Percentiles rank a stretch among this genome's conserved stretches.
Evolutionary conservation across 2,797 vertebrate genomes (phyloP).

Genomic region (Rhynchotus rufescens): DNA sequence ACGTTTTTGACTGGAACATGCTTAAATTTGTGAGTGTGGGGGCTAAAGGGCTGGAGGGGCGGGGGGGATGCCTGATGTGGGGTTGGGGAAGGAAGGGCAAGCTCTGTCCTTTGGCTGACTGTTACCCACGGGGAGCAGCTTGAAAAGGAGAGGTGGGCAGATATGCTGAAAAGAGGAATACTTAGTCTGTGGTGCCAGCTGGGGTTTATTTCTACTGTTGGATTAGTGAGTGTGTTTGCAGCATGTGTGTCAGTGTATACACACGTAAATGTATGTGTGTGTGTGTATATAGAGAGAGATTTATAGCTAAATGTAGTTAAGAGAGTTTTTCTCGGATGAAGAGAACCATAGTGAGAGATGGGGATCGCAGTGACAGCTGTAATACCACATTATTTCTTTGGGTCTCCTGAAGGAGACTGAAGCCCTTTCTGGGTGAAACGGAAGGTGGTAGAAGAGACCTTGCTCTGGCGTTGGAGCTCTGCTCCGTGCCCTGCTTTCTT

Average conservation of each 20-base stretch:
- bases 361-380: background rate
- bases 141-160: background rate
- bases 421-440: background rate
- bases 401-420: background rate
- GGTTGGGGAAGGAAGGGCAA: background rate
- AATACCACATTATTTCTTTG: background rate
- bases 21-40: slow-evolving; percentile 92
- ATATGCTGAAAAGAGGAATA: background rate
- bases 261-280: too few species aligned
- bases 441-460: background rate
- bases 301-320: background rate
- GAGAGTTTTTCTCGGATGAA: background rate
- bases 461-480: background rate
- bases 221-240: background rate
- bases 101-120: background rate
- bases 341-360: background rate
- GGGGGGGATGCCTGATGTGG: background rate
- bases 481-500: background rate
- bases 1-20: slow-evolving; percentile 99
- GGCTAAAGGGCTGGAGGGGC: background rate
- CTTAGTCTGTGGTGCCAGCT: background rate
- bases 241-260: background rate
- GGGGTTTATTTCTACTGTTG: background rate
- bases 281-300: background rate
- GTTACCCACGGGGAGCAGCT: background rate